Percentiles rank a stretch among this genome's conserved stretches.
Evolutionary conservation across 2,113 vertebrate species (phyloP).

Genomic region (Phyllostomus discolor): DNA sequence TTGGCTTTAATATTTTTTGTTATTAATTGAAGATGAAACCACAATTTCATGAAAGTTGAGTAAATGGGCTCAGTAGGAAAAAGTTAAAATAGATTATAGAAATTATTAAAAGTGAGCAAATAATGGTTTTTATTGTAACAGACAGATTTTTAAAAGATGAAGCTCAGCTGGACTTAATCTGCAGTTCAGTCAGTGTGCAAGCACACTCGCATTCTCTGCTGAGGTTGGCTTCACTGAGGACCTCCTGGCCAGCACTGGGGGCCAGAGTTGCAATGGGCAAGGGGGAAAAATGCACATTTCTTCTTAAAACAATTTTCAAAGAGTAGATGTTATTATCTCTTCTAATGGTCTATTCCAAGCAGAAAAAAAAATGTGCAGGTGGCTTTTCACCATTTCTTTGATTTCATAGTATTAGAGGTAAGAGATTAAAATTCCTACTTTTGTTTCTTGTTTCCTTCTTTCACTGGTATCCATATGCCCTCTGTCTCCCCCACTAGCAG

Average conservation of each 20-base stretch:
- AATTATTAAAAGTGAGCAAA: not conserved
- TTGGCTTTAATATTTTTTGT: not conserved
- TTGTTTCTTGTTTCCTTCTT: not conserved
- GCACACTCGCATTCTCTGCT: not conserved
- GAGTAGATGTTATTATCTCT: not conserved
- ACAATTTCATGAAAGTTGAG: not conserved
- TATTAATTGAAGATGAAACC: not conserved
- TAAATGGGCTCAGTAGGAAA: not conserved
- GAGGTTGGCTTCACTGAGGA: not conserved
- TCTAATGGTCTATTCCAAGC: not conserved
- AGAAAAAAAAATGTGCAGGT: not conserved
- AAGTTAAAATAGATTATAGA: constrained; percentile 12
- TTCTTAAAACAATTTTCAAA: not conserved
- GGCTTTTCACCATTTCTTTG: not conserved
- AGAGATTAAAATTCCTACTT: not conserved
- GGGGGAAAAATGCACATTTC: not conserved
- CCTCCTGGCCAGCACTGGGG: not conserved
- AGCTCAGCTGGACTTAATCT: not conserved
- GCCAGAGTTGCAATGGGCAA: not conserved
- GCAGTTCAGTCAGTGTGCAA: not conserved
- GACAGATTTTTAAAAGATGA: not conserved
- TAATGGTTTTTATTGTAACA: not conserved
- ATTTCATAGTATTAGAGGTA: not conserved
- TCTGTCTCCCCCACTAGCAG: not conserved
- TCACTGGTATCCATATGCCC: not conserved